Base-by-base conservation (phyloP, 1,140 invertebrate species). In the Aethina tumida region DNA sequence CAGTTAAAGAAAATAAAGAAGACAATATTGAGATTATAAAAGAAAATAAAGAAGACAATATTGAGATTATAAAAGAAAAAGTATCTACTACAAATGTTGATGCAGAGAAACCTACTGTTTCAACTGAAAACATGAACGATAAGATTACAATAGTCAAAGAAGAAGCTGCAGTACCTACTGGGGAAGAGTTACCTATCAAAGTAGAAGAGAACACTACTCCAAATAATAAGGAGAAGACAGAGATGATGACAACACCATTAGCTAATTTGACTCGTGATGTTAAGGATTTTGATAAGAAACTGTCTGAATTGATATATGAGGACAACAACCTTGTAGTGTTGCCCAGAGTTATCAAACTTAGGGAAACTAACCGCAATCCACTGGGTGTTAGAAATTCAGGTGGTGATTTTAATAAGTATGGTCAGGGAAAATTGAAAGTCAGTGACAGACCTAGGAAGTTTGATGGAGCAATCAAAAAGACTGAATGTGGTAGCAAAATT, bases 301-400 rank as follows among this genome's bases (percentile, higher is more conserved):
- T 59, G 10, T 53, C 55, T 6, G 53, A 54, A 32, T 32, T 59
- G 7, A 59, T 59, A 15, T 56, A 56, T 33, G 50, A 57, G 47
- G 55, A 59, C 46, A 39, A 47, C n/a, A 46, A 49, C 20, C 19
- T 43, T 21, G 39, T 43, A 7, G 38, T 47, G 14, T 48, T 32
- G 21, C 41, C 41, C 7, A 43, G 30, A 45, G 41, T 36, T 19
- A 24, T 45, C 1, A 45, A 49, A 40, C 13, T 37, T 7, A 39
- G 22, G 18, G 37, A 39, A 13, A 41, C 35, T 22, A 44, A 39
- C 25, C 32, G 54, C 5, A 53, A 50, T 9, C 55, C 57, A n/a
- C 41, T 59, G 26, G 38, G 47, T 18, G 36, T 38, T 10, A 28
- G 47, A 15, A 55, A 58, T 39, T 10, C 25, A 0, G 51, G 47